phyloP scores from a whole-genome alignment of 2,888 invertebrate genomes.

The Rhogogaster chlorosoma region DNA sequence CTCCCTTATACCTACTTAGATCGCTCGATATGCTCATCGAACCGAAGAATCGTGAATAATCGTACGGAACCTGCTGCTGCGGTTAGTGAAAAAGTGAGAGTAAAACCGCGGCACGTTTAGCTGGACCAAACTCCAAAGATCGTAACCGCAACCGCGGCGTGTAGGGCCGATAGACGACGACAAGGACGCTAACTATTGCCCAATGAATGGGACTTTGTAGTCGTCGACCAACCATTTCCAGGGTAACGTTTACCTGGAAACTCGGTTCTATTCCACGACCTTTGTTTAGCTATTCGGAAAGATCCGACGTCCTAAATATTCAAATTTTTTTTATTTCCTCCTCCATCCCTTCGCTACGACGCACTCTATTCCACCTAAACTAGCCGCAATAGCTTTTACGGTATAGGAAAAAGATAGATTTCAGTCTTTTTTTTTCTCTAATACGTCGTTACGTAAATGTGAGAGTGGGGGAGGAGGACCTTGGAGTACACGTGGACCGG shows the following conservation, averaged over 20 bases:
- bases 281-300: background rate
- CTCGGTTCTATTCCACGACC: background rate
- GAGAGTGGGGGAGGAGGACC: slow-evolving; percentile 50
- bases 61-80: slow-evolving; percentile 1
- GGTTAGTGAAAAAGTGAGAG: slow-evolving; percentile 46
- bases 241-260: background rate
- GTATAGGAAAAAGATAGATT: background rate
- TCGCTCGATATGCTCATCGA: background rate
- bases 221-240: background rate
- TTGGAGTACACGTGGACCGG: slow-evolving; percentile 59
- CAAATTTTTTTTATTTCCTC: background rate
- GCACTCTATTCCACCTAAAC: background rate
- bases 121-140: slow-evolving; percentile 49
- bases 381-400: background rate
- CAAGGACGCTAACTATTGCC: slow-evolving; percentile 46
- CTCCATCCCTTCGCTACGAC: background rate
- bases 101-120: slow-evolving; percentile 11
- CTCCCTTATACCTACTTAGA: background rate
- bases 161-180: slow-evolving; percentile 38
- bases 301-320: background rate
- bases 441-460: slow-evolving; percentile 13
- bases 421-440: too few relatives aligned
- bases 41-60: slow-evolving; percentile 28
- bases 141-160: slow-evolving; percentile 13
- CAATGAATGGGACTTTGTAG: slow-evolving; percentile 45